Evolutionary conservation across 1,140 invertebrate genomes (phyloP).

Genomic region (Micrasema longulum): DNA sequence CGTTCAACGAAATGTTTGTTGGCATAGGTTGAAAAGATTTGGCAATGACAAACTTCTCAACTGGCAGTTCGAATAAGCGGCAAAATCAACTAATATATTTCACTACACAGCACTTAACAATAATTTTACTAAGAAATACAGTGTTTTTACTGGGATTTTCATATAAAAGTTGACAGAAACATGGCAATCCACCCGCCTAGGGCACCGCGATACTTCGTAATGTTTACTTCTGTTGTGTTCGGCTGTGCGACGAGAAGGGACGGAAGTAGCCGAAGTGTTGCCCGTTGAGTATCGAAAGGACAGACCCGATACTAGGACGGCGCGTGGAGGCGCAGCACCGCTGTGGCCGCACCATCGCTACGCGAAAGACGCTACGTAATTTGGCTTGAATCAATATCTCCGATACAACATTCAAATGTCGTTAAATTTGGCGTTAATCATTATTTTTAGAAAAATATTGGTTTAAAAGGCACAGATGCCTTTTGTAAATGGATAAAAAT

Average conservation of each 20-base stretch:
- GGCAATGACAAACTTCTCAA: slow-evolving; percentile 35
- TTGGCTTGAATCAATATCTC: slow-evolving; percentile 25
- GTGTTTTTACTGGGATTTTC: slow-evolving; percentile 35
- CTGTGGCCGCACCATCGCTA: slow-evolving; percentile 18
- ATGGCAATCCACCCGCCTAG: slow-evolving; percentile 43
- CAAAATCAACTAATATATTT: slow-evolving; percentile 16
- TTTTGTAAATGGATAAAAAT: too few species aligned
- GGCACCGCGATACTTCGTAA: slow-evolving; percentile 40
- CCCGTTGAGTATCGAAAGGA: slow-evolving; percentile 39
- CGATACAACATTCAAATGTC: neutral
- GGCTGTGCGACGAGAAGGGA: slow-evolving; percentile 2
- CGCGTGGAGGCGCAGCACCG: slow-evolving; percentile 52
- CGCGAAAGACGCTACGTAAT: slow-evolving; percentile 27
- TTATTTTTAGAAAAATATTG: too few species aligned
- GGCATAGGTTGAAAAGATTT: slow-evolving; percentile 48
- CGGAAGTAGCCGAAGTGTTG: slow-evolving; percentile 37
- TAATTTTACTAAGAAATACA: slow-evolving; percentile 4
- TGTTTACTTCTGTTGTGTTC: slow-evolving; percentile 50
- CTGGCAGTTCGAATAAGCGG: slow-evolving; percentile 15
- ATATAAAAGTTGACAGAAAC: slow-evolving; percentile 46
- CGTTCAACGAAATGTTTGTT: slow-evolving; percentile 42
- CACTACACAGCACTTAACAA: slow-evolving; percentile 12
- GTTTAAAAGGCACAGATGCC: too few species aligned
- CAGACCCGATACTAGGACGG: slow-evolving; percentile 18
- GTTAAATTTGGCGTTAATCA: neutral